phyloP scores from a whole-genome alignment of 2,797 vertebrate species.

The Ceyx erithaca region DNA sequence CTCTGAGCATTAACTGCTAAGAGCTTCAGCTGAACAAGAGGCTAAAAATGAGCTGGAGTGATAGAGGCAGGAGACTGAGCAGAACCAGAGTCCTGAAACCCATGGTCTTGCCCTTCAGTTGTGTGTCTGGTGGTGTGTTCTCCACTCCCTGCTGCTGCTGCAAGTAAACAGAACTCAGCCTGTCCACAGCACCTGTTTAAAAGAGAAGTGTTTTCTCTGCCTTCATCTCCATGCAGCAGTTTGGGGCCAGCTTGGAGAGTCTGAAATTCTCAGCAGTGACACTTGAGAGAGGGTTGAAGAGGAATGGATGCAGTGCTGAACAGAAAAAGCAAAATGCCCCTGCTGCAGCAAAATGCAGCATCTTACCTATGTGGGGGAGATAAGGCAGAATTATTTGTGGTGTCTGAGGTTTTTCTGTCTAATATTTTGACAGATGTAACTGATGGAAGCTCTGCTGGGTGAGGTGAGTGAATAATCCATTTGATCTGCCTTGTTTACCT shows the following conservation, averaged over 20 bases:
- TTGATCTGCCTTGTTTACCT: neutral
- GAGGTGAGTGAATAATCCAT: neutral
- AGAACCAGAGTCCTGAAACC: neutral
- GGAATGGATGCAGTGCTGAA: neutral
- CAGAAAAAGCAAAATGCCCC: neutral
- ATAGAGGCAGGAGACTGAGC: neutral
- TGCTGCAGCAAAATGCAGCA: neutral
- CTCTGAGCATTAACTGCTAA: neutral
- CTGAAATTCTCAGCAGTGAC: neutral
- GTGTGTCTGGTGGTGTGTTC: neutral
- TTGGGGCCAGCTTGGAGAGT: neutral
- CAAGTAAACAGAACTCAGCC: neutral
- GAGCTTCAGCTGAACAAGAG: neutral
- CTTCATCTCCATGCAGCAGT: neutral
- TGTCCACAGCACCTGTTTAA: neutral
- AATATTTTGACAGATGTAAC: neutral
- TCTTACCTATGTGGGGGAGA: neutral
- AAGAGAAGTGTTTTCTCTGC: neutral
- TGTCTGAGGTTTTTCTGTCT: neutral
- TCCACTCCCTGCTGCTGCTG: neutral
- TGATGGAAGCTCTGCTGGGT: neutral
- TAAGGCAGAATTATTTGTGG: neutral
- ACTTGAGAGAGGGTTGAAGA: neutral
- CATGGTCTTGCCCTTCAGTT: fast-evolving
- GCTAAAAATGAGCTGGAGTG: neutral